phyloP scores from a whole-genome alignment of 1,140 invertebrate species.

The Eueides isabella region DNA sequence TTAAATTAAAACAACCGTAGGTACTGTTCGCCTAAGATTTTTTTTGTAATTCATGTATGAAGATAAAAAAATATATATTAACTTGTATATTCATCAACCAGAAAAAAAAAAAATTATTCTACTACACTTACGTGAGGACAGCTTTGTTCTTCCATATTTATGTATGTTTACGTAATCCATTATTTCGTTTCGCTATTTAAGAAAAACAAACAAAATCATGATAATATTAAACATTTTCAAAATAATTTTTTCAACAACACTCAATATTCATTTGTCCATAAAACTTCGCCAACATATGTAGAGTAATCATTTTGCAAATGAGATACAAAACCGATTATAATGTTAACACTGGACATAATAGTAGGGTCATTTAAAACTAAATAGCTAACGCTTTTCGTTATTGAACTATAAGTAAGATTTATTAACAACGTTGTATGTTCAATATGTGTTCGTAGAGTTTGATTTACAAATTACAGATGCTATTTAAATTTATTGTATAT shows the following conservation, averaged over 20 bases:
- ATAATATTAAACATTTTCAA: background rate
- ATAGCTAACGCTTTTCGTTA: slow-evolving; percentile 1
- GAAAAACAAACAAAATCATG: background rate
- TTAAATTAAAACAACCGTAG: no score
- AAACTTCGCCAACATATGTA: background rate
- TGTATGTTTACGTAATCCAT: slow-evolving; percentile 20
- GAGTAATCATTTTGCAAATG: no score
- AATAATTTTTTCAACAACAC: background rate
- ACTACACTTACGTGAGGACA: slow-evolving; percentile 5
- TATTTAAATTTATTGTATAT: no score
- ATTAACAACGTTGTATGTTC: background rate
- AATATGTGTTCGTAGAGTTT: background rate
- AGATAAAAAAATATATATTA: no score
- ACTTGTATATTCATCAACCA: no score
- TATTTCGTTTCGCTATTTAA: background rate
- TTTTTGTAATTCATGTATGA: no score
- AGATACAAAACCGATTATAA: slow-evolving; percentile 10
- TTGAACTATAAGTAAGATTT: background rate
- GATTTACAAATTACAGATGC: background rate
- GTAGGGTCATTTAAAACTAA: slow-evolving; percentile 28
- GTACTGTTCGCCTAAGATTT: no score
- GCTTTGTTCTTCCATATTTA: slow-evolving; percentile 3
- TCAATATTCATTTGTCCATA: background rate
- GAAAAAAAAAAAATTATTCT: no score
- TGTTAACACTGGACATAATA: slow-evolving; percentile 24